These are phyloP conservation scores for Enteromius unitaeniatus DNA, from an alignment of 2,797 vertebrate genomes.

Conservation along the genomic window DNA sequence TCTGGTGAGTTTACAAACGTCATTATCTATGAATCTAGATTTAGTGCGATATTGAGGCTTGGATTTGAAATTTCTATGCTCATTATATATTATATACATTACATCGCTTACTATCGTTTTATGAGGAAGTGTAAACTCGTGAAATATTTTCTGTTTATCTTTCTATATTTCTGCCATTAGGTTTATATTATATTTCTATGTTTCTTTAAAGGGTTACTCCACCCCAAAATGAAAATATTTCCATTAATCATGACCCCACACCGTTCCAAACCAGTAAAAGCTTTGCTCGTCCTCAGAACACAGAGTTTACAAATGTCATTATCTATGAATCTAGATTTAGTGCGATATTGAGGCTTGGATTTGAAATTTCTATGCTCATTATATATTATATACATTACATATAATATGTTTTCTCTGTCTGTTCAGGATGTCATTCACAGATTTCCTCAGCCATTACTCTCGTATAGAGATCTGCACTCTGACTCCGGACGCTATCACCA, in stretches of 20 bases:
- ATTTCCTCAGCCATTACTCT: conserved; percentile 86
- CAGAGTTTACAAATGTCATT: too few species aligned
- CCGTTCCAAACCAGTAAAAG: too few species aligned
- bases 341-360: not conserved
- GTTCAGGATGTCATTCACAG: conserved; percentile 87
- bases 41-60: not conserved
- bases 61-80: not conserved
- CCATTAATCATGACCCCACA: too few species aligned
- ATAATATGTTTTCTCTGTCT: not conserved
- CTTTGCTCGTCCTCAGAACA: too few species aligned
- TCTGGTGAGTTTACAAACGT: conserved; percentile 78
- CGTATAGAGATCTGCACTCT: conserved; percentile 88
- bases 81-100: not conserved
- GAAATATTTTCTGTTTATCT: too few species aligned
- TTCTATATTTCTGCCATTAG: too few species aligned
- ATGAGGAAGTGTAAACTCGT: too few species aligned
- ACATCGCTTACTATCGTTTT: too few species aligned
- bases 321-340: not conserved
- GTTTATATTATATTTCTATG: too few species aligned
- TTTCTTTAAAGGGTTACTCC: too few species aligned
- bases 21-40: not conserved
- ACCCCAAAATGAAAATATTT: too few species aligned
- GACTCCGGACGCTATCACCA: conserved; percentile 83
- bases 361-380: not conserved
- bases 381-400: not conserved